Evolutionary conservation across 2,797 vertebrate genomes (phyloP), one percentile per base, ranked within the genome.

Genomic region (Falco cherrug): DNA sequence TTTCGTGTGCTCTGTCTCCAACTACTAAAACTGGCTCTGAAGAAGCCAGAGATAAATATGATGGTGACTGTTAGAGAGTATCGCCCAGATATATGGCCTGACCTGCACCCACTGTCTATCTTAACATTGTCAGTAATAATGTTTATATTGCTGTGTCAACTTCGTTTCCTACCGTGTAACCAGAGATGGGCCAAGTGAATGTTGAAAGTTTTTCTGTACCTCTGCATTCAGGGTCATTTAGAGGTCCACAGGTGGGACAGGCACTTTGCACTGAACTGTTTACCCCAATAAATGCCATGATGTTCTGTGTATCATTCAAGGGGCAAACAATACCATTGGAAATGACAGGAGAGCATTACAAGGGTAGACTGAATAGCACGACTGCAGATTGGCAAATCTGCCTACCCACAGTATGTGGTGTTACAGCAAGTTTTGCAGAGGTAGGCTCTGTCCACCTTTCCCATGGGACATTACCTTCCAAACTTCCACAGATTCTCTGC

Each of bases 1-100:
- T 97, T 97, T 97, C 97, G 98, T 98, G 96, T 21, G 86, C 67
- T 16, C 91, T 71, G 95, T 63, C 73, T 68, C 83, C 39, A 33
- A 1, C 45, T 54, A 61, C 93, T 73, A 69, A 43, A 31, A 33
- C 80, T 85, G 83, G 85, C 94, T 93, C 76, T 16, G 93, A 78
- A 73, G 96, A 61, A 92, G 68, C 29, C 94, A 10, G 54, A 87
- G 95, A 71, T 82, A 89, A 95, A 95, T 59, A 69, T 92, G 91
- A 89, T 95, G 92, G 96, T 90, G 95, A 94, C 84, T 16, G 83
- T 48, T 73, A 65, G 13, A 39, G 90, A 60, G 69, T 75, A 53
- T 93, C 91, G 96, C 93, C 76, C 29, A 92, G 91, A 35, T 78
- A 35, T 69, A 16, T 10, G 43, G 81, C 82, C 78, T 65, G 95